Percentiles rank a stretch among this genome's conserved stretches.
Conservation (phyloP, 2,888 invertebrate species). For the Neria commutata region DNA sequence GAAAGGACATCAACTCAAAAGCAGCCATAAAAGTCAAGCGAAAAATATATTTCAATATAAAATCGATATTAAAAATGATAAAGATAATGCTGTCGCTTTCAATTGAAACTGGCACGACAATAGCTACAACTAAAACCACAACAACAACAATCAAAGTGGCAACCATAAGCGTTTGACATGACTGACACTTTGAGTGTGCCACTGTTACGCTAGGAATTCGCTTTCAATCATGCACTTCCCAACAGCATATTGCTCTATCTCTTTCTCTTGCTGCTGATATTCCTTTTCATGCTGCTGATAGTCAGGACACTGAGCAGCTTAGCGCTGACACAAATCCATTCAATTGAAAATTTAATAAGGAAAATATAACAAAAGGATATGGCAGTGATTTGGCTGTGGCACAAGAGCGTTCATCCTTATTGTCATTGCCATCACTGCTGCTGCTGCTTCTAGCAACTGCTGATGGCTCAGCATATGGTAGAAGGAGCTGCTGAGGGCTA, state of each 20-base stretch:
- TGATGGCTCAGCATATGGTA: neutral
- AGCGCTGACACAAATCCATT: slow-evolving; percentile 50
- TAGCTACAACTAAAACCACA: neutral
- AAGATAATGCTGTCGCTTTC: too few relatives aligned
- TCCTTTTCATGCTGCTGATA: neutral
- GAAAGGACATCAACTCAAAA: too few relatives aligned
- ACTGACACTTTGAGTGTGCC: slow-evolving; percentile 47
- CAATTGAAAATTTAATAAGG: slow-evolving; percentile 51
- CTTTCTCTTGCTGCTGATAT: too few relatives aligned
- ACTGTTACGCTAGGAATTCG: too few relatives aligned
- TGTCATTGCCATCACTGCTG: neutral
- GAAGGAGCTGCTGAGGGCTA: neutral
- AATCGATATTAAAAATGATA: too few relatives aligned
- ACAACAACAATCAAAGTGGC: neutral
- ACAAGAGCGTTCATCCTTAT: neutral
- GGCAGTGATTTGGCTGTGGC: slow-evolving; percentile 13
- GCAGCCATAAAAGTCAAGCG: too few relatives aligned
- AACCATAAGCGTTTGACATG: slow-evolving; percentile 24
- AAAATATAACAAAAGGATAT: slow-evolving; percentile 13
- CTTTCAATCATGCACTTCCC: too few relatives aligned
- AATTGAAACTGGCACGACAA: too few relatives aligned
- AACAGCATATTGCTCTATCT: too few relatives aligned
- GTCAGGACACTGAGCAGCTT: slow-evolving; percentile 40
- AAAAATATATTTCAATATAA: too few relatives aligned
- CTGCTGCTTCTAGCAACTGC: neutral